Evolutionary conservation across 2,797 vertebrate genomes (phyloP).

Genomic region (Myripristis murdjan): DNA sequence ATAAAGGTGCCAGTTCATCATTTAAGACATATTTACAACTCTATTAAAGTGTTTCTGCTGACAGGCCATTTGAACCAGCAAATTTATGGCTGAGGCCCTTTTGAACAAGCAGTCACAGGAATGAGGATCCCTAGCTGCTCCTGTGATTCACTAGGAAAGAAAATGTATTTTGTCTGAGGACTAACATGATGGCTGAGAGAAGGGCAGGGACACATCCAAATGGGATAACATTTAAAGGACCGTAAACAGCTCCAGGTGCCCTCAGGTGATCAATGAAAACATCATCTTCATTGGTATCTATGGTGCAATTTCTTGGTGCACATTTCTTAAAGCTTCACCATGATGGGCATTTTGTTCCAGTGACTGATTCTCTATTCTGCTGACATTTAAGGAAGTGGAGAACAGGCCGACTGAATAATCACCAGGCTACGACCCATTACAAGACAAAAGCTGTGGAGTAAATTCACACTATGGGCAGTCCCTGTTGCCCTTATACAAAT

Average conservation of each 20-base stretch:
- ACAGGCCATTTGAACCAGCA: background rate
- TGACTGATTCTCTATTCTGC: background rate
- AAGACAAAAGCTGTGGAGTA: background rate
- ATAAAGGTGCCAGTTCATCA: background rate
- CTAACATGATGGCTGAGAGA: background rate
- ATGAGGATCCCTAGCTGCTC: background rate
- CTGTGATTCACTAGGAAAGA: background rate
- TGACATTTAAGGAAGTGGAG: constrained; percentile 1
- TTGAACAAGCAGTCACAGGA: background rate
- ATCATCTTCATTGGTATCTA: background rate
- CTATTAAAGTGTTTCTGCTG: background rate
- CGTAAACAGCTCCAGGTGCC: background rate
- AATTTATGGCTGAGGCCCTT: background rate
- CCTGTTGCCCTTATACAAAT: background rate
- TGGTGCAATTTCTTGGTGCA: constrained; percentile 3
- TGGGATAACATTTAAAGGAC: background rate
- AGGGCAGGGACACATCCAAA: background rate
- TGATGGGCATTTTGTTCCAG: background rate
- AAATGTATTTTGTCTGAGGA: background rate
- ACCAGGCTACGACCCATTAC: constrained; percentile 1
- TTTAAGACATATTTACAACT: background rate
- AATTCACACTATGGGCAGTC: background rate
- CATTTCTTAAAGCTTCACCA: background rate
- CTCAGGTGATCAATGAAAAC: background rate
- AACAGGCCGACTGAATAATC: background rate